Evolutionary conservation across 92 coral and sea anemone genomes (phyloP), one percentile per base, ranked within the genome.

Genomic region (Zoanthus solanderi): DNA sequence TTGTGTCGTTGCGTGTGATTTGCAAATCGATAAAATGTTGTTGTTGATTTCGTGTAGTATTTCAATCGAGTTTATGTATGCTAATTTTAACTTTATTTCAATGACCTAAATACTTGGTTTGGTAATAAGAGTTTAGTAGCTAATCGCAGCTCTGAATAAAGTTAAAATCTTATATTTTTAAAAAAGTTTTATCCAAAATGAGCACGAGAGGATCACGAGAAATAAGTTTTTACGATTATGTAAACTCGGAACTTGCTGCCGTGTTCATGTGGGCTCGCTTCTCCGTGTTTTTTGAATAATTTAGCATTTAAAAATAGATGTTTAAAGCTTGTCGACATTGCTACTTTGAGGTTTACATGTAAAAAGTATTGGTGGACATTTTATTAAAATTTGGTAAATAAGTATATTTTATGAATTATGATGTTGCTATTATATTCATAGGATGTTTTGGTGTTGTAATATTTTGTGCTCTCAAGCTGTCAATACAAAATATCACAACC

Each of bases 11-110:
- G 74, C 85, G 85, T 81, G 85, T 47, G 52, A 18, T 18, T 6
- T 12, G 47, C 42, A 18, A 34, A 9, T 32, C 46, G 1, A 44
- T 15, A 12, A 48, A 7, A 29, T 78, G 74, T 44, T 63, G 72
- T 79, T 66, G 85, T 81, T 81, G 75, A 68, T 81, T 80, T 81
- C 85, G 23, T 79, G 42, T 58, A 13, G 84, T 57, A 66, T 81
- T 81, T 81, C 54, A 81, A 66, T 31, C 75, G 47, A 66, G 74
- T 81, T 18, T 74, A 23, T 28, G 46, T 66, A 81, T 81, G 85
- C 85, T 65, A 81, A 81, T 81, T 80, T 65, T 47, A 65, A 81
- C 75, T 61, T 81, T 15, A 15, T 81, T 66, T 81, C 46, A 66
- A 46, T 66, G 75, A 45, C 47, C 45, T 34, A 65, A 44, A 44